Evolutionary conservation across 2,888 invertebrate genomes (phyloP), one percentile per base, ranked within the genome.

Genomic region (Drosophila antonietae): DNA sequence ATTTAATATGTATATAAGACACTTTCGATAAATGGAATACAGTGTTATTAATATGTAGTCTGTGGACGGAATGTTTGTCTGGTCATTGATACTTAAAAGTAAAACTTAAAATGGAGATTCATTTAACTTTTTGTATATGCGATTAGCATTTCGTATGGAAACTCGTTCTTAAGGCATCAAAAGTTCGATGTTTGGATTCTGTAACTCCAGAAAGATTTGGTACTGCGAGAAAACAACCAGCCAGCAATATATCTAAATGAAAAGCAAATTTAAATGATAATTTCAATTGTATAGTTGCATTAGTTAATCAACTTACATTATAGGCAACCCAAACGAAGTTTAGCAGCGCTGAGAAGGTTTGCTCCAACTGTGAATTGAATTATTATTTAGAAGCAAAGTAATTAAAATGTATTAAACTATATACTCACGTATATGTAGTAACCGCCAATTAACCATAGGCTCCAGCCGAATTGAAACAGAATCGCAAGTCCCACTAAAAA

Each of bases 391-490:
- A 28, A 1, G 12, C 1, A 10, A 37, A 6, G 14, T 15, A 14
- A 43, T 31, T 6, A 4, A n/a, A 28, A n/a, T n/a, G 3, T 2
- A n/a, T 7, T 23, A 2, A 9, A 1, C 35, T 28, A 20, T 9
- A 5, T 20, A 95, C 96, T 96, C 93, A 97, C 97, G 93, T 97
- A 97, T 89, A 97, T 97, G 88, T 98, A 98, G 90, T 98, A 98
- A 73, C 97, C 97, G 73, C 96, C 97, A 43, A 97, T 93, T 2
- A 97, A 94, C 97, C 97, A 97, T 35, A 97, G 93, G 7, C 97
- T 97, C 91, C 97, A 97, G 3, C 95, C 90, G 8, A 97, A 93
- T 91, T 97, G 97, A 91, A 97, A 97, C 1, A 95, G 70, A 55
- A 97, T 95, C 15, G 95, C 94, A 12, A 96, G 81, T 0, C 95